Evolutionary conservation across 2,888 invertebrate genomes (phyloP).

Genomic region (Thymelicus lineola): DNA sequence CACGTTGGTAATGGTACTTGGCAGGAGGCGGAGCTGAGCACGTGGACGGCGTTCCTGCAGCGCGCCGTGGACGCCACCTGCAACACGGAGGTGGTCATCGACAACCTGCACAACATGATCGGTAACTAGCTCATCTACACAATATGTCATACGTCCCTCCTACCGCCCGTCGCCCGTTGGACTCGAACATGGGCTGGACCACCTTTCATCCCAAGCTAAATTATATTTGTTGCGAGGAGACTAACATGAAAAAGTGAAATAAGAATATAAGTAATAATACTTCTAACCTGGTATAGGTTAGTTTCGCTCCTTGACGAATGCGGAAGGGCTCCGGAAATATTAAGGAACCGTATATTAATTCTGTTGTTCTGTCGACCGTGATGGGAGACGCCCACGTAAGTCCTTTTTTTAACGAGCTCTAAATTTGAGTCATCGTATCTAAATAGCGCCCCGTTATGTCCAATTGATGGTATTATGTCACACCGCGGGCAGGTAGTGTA

Average conservation of each 20-base stretch:
- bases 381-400: neutral
- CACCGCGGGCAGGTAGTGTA: neutral
- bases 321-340: neutral
- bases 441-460: neutral
- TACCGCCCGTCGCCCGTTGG: too few species aligned
- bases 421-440: neutral
- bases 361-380: neutral
- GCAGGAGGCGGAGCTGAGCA: constrained; percentile 77
- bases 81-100: constrained; percentile 76
- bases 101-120: constrained; percentile 81
- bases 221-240: too few species aligned
- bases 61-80: constrained; percentile 76
- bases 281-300: too few species aligned
- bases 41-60: constrained; percentile 80
- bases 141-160: too few species aligned
- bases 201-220: too few species aligned
- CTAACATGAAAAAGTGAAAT: too few species aligned
- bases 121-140: constrained; percentile 53
- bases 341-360: neutral
- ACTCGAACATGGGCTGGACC: too few species aligned
- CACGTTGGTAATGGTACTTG: constrained; percentile 22
- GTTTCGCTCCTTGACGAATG: neutral
- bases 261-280: too few species aligned
- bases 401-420: neutral
- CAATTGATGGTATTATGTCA: constrained; percentile 4